These are phyloP conservation scores for Drosophila novamexicana DNA, from an alignment of 1,140 invertebrate species.

Conservation along the genomic window DNA sequence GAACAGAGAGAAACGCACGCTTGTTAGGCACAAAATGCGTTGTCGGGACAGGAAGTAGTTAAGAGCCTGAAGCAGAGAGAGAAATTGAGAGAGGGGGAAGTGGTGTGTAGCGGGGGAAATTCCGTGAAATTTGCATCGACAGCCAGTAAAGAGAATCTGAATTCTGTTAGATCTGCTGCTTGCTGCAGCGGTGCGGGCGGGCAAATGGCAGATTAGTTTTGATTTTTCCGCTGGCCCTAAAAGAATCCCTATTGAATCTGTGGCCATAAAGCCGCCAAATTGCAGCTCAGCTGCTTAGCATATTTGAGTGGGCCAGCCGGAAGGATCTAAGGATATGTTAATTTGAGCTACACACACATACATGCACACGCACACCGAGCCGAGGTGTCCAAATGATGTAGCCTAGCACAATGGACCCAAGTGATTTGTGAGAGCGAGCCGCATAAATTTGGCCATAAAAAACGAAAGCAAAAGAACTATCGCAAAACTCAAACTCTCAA, in stretches of 20 bases:
- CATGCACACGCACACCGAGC: background rate
- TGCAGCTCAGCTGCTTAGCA: constrained; percentile 78
- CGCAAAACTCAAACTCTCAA: background rate
- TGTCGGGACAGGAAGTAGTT: constrained; percentile 67
- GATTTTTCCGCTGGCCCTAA: constrained; percentile 68
- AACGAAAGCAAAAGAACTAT: constrained; percentile 15
- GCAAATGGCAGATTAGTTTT: constrained; percentile 81
- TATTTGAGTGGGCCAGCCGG: constrained; percentile 74
- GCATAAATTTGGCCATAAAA: constrained; percentile 76
- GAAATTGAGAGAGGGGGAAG: background rate
- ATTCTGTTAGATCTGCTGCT: too few relatives aligned
- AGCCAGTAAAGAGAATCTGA: background rate
- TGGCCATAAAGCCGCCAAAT: constrained; percentile 77
- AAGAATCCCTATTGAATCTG: constrained; percentile 69
- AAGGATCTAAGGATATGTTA: constrained; percentile 76
- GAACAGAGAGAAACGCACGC: constrained; percentile 39
- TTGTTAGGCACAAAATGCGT: constrained; percentile 71
- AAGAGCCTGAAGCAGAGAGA: constrained; percentile 36
- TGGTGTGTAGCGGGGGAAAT: constrained; percentile 6
- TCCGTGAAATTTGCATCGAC: constrained; percentile 65
- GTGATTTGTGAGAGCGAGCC: constrained; percentile 64
- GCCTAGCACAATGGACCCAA: constrained; percentile 74
- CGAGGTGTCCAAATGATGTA: constrained; percentile 65
- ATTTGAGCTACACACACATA: constrained; percentile 55
- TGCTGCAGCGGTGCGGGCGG: constrained; percentile 9